A percentile compares a stretch with the other conserved stretches of the same genome.
Evolutionary conservation across 2,888 invertebrate species (phyloP).

Genomic region (Camptogramma bilineatum): DNA sequence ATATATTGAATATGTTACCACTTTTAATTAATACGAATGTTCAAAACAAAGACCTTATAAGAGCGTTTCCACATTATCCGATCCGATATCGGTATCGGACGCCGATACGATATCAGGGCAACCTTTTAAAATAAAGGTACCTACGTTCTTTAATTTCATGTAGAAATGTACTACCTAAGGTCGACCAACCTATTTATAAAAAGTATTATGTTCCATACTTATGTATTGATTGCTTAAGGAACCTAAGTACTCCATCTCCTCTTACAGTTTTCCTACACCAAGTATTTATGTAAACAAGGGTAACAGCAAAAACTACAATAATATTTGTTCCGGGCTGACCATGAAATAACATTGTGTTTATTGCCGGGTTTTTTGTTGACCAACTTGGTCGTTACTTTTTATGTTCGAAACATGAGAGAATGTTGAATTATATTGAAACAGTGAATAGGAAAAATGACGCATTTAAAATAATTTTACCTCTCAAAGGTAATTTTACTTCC

Average conservation of each 20-base stretch:
- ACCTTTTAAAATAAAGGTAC: too few relatives aligned
- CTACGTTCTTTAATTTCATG: too few relatives aligned
- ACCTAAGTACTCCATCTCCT: not conserved
- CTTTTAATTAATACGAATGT: too few relatives aligned
- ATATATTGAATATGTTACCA: too few relatives aligned
- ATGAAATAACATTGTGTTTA: slow-evolving; percentile 24
- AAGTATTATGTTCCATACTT: not conserved
- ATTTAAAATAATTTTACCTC: not conserved
- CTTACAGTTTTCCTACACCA: slow-evolving; percentile 5
- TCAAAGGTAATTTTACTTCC: not conserved
- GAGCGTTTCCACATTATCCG: too few relatives aligned
- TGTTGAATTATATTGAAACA: not conserved
- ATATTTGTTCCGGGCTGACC: slow-evolving; percentile 21
- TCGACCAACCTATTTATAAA: too few relatives aligned
- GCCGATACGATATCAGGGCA: too few relatives aligned
- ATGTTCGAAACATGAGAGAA: slow-evolving; percentile 2
- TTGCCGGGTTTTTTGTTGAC: slow-evolving; percentile 22
- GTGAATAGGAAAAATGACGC: not conserved
- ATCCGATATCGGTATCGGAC: too few relatives aligned
- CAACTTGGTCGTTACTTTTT: slow-evolving; percentile 6
- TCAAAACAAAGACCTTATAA: too few relatives aligned
- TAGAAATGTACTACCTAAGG: too few relatives aligned
- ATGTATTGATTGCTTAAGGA: not conserved
- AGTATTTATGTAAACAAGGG: slow-evolving; percentile 17
- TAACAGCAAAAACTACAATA: slow-evolving; percentile 24